Percentiles rank a stretch among this genome's conserved stretches.
phyloP scores from a whole-genome alignment of 2,113 vertebrate species.

The Gambusia affinis region DNA sequence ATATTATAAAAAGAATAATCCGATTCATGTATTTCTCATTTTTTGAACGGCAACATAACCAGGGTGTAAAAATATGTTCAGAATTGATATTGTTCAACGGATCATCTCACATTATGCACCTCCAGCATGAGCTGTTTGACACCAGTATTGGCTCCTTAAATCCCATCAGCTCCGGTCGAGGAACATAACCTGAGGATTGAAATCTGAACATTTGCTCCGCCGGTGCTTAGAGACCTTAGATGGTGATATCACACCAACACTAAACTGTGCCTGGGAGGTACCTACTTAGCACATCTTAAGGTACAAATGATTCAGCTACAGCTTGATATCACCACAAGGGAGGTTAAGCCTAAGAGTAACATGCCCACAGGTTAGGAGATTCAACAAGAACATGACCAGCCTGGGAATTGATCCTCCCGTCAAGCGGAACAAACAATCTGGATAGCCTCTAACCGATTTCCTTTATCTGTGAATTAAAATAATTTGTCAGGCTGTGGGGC shows the following conservation, averaged over 20 bases:
- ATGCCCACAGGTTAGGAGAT: conserved; percentile 26
- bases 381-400: conserved; percentile 33
- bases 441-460: conserved; percentile 21
- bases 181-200: background rate
- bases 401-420: conserved; percentile 42
- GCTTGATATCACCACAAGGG: conserved; percentile 19
- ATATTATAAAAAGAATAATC: background rate
- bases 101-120: conserved; percentile 36
- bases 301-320: conserved; percentile 34
- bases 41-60: background rate
- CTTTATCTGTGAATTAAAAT: conserved; percentile 46
- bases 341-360: conserved; percentile 25
- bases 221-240: conserved; percentile 10
- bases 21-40: too few relatives aligned
- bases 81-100: conserved; percentile 21
- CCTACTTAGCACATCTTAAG: conserved; percentile 8
- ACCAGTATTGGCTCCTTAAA: background rate
- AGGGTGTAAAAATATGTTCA: conserved; percentile 13
- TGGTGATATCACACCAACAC: conserved; percentile 10
- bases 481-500: conserved; percentile 33
- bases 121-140: conserved; percentile 30
- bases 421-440: conserved; percentile 44
- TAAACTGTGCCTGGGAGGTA: conserved; percentile 18
- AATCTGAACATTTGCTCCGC: conserved; percentile 14
- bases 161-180: background rate